Base-by-base conservation (phyloP, 2,797 vertebrate species). In the Poecilia picta region DNA sequence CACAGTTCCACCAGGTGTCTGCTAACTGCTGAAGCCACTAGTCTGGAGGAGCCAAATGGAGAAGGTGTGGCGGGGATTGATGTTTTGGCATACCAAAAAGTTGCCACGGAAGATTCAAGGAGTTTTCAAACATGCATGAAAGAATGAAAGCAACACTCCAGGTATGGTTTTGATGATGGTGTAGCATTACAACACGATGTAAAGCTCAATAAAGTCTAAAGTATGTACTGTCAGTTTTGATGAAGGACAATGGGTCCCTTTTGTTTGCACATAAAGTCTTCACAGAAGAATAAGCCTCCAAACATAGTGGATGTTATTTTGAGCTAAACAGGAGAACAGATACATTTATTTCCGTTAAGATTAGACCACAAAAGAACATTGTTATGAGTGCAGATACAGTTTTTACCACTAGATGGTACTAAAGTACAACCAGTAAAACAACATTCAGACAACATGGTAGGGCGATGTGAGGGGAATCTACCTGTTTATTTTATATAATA, bases 341-440 rank as follows among this genome's bases (percentile, higher is more conserved):
- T 31, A 5, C 2, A 10, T 33, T 49, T 15, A 25, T 13, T 49
- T 33, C 28, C 8, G 23, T 23, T 51, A 73, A 23, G 8, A 18
- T 28, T 31, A 23, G 31, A 33, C 16, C 8, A 2, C 16, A 73
- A 51, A 8, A 33, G 23, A 49, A 51, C 18, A 51, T 4, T 46
- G 7, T 49, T 31, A 33, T 70, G 10, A 13, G 15, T 31, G 83
- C 41, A 86, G 66, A 81, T 36, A 72, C 13, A 0, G 55, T 1
- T 80, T 4, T 36, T 4, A 66, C 75, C 92, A 90, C 85, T 88
- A 92, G 93, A 88, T 87, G 81, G 74, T 71, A 81, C 12, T 84
- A 72, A 76, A 75, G 83, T 73, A 89, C 85, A 73, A 90, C 15
- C 6, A 36, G 80, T 79, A 39, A 47, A 31, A 13, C 8, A 47